A percentile compares a stretch with the other conserved stretches of the same genome.
Conservation (phyloP, 2,888 invertebrate genomes). For the Agrenia bidenticulata region DNA sequence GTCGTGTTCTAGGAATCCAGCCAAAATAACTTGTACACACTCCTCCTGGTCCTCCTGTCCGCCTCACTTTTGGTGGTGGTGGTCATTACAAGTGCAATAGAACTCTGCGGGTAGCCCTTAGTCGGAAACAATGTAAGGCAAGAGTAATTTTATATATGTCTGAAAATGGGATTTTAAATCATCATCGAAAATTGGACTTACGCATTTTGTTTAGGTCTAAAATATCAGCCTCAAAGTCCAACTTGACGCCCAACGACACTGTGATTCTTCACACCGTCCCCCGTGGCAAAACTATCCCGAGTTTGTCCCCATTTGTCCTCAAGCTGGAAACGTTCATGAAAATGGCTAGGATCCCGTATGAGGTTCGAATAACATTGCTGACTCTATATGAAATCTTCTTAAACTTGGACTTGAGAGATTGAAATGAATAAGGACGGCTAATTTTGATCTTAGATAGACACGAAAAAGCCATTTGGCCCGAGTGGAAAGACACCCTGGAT, state of each 20-base stretch:
- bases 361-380: conserved; percentile 23
- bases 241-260: conserved; percentile 19
- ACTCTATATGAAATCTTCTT: too few relatives aligned
- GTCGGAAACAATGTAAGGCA: background rate
- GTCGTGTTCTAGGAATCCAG: too few relatives aligned
- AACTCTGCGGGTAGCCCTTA: background rate
- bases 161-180: background rate
- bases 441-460: background rate
- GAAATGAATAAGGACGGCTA: too few relatives aligned
- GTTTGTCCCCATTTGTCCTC: conserved; percentile 23
- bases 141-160: background rate
- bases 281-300: conserved; percentile 17
- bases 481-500: conserved; percentile 48
- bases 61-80: too few relatives aligned
- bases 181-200: background rate
- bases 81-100: too few relatives aligned
- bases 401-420: too few relatives aligned
- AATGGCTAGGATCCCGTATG: conserved; percentile 34
- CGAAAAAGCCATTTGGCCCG: conserved; percentile 1
- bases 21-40: too few relatives aligned
- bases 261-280: conserved; percentile 26
- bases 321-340: conserved; percentile 33
- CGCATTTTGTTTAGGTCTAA: background rate
- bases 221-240: background rate
- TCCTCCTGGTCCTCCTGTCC: too few relatives aligned